Percentiles rank a stretch among this genome's conserved stretches.
These are phyloP conservation scores for Caenorhabditis zanzibari DNA, from an alignment of 2,888 invertebrate species.

Conservation along the genomic window DNA sequence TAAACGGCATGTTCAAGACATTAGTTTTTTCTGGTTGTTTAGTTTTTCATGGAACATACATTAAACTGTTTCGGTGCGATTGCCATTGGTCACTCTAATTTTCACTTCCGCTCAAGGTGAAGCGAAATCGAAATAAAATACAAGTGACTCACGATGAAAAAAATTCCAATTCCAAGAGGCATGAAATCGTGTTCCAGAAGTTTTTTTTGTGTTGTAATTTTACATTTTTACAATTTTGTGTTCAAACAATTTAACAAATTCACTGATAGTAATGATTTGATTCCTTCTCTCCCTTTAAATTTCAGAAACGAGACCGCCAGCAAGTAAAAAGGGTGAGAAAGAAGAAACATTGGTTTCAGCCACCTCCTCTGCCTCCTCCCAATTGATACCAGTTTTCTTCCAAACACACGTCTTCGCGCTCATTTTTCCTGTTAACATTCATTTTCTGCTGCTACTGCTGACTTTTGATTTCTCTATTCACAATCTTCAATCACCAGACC, in stretches of 20 bases:
- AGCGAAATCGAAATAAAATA: constrained; percentile 15
- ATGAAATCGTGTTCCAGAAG: constrained; percentile 53
- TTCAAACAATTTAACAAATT: constrained; percentile 49
- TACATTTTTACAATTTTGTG: neutral
- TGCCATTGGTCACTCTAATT: constrained; percentile 14
- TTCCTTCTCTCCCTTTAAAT: constrained; percentile 1
- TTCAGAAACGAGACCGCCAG: constrained; percentile 61
- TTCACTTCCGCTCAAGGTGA: constrained; percentile 28
- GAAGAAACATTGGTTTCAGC: constrained; percentile 69
- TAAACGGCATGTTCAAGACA: constrained; percentile 42
- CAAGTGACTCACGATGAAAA: too few species aligned
- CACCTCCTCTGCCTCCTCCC: constrained; percentile 26
- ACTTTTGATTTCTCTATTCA: constrained; percentile 40
- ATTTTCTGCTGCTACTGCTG: constrained; percentile 19
- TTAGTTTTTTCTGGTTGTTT: too few species aligned
- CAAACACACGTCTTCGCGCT: constrained; percentile 44
- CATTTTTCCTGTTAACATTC: constrained; percentile 65
- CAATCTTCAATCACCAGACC: constrained; percentile 45
- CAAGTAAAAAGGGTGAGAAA: constrained; percentile 11
- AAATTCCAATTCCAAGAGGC: neutral
- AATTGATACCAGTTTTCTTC: constrained; percentile 62
- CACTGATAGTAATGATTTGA: constrained; percentile 36
- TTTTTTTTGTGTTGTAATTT: neutral
- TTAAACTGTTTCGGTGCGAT: constrained; percentile 43
- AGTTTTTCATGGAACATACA: too few species aligned